Evolutionary conservation across 2,888 invertebrate genomes (phyloP).

Genomic region (Proisotoma minuta): DNA sequence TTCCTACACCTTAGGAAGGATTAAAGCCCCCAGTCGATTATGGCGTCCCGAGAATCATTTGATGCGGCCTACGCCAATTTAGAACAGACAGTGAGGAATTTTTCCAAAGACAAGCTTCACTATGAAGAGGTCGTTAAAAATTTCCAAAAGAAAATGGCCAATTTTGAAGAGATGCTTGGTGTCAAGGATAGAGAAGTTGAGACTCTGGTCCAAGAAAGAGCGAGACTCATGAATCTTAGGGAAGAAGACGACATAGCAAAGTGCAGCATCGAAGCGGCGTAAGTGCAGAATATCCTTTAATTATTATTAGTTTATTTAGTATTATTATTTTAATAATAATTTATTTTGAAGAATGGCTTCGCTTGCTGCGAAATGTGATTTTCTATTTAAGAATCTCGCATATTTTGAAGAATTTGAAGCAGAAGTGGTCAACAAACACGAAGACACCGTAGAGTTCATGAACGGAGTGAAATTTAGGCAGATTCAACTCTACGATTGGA

Average conservation of each 20-base stretch:
- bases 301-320: no score
- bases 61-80: constrained; percentile 3
- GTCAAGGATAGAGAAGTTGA: neutral
- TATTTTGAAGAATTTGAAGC: neutral
- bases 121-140: neutral
- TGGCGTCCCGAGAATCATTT: neutral
- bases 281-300: no score
- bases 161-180: neutral
- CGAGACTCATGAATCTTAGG: neutral
- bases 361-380: neutral
- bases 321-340: no score
- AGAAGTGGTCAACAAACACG: neutral
- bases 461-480: neutral
- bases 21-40: no score
- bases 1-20: no score
- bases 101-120: neutral
- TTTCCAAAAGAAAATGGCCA: neutral
- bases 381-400: neutral
- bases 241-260: neutral
- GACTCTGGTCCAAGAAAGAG: neutral
- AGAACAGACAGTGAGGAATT: constrained; percentile 1
- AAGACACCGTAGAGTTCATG: neutral
- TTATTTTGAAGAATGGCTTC: neutral
- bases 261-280: neutral
- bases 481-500: neutral